phyloP scores from a whole-genome alignment of 2,888 invertebrate genomes.

The Stenodera caucasica region DNA sequence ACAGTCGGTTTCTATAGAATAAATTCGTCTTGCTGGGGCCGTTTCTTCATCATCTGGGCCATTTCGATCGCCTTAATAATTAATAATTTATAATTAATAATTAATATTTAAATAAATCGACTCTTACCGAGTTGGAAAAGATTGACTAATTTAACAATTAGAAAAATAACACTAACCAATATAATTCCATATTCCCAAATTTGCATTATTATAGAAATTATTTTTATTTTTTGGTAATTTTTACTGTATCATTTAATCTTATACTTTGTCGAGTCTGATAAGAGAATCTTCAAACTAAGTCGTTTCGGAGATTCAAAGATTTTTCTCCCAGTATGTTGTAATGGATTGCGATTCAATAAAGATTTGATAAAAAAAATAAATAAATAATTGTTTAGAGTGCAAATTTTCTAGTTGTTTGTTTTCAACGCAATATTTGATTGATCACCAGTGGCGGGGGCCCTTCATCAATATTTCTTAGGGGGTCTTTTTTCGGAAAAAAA shows the following conservation, averaged over 20 bases:
- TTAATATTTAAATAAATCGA: neutral
- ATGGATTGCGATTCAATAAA: neutral
- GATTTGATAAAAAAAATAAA: neutral
- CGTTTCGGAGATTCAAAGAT: neutral
- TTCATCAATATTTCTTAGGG: too few relatives aligned
- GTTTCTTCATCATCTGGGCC: neutral
- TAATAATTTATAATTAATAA: neutral
- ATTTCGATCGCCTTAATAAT: neutral
- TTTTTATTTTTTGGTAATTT: neutral
- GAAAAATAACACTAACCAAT: neutral
- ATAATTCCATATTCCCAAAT: neutral
- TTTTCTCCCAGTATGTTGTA: neutral
- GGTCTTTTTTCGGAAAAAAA: too few relatives aligned
- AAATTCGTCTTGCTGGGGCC: neutral
- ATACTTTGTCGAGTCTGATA: too few relatives aligned
- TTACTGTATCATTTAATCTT: too few relatives aligned
- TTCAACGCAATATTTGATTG: too few relatives aligned
- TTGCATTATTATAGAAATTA: neutral
- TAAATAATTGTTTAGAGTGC: too few relatives aligned
- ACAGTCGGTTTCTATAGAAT: neutral
- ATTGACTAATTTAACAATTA: neutral
- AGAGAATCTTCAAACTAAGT: neutral
- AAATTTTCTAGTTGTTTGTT: neutral
- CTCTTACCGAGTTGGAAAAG: slow-evolving; percentile 1
- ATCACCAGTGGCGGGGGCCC: too few relatives aligned